phyloP scores from a whole-genome alignment of 2,113 vertebrate genomes.

The Mirounga angustirostris region DNA sequence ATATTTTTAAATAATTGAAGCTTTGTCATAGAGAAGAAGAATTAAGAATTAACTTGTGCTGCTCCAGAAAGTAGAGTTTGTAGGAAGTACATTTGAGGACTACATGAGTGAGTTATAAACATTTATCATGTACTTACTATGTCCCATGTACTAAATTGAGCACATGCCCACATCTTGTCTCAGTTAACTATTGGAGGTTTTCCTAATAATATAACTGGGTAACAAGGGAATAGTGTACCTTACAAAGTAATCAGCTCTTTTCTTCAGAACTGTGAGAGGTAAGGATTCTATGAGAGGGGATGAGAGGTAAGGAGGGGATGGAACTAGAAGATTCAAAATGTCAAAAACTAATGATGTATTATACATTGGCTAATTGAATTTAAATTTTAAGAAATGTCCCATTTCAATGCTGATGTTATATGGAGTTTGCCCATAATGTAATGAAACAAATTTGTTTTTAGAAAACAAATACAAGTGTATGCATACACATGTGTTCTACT shows the following conservation, averaged over 20 bases:
- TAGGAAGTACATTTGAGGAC: constrained; percentile 9
- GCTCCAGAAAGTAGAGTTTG: background rate
- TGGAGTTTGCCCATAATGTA: background rate
- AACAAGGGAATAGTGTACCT: background rate
- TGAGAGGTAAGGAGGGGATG: background rate
- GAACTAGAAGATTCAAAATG: constrained; percentile 32
- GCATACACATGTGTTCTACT: background rate
- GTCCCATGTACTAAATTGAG: background rate
- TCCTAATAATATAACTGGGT: constrained; percentile 15
- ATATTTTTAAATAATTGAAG: constrained; percentile 11
- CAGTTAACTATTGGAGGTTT: background rate
- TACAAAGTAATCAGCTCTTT: constrained; percentile 27
- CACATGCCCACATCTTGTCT: background rate
- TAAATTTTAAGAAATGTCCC: background rate
- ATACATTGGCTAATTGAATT: too few species aligned
- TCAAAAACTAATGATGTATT: too few species aligned
- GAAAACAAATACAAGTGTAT: background rate
- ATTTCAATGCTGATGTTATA: background rate
- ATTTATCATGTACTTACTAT: constrained; percentile 50
- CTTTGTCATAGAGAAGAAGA: background rate
- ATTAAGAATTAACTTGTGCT: constrained; percentile 52
- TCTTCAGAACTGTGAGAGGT: constrained; percentile 8
- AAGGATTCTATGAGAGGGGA: background rate
- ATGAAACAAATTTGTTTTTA: constrained; percentile 4
- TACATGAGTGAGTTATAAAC: background rate